phyloP scores from a whole-genome alignment of 2,797 vertebrate genomes.

The Periophthalmus magnuspinnatus region DNA sequence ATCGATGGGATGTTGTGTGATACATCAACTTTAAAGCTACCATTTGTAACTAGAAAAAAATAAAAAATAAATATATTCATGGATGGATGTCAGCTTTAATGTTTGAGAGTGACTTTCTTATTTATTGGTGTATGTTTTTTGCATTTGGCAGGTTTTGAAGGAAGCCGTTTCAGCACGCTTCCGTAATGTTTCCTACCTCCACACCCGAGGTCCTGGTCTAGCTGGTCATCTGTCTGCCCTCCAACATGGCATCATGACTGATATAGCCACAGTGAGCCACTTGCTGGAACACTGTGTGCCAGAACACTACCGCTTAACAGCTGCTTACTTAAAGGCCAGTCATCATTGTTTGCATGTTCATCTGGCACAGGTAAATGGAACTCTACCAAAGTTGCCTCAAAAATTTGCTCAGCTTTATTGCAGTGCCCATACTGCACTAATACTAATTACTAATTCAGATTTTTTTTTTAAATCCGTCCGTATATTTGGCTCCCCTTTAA shows the following conservation, averaged over 20 bases:
- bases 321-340: slow-evolving; percentile 80
- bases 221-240: slow-evolving; percentile 84
- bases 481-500: too few relatives aligned
- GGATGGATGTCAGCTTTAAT: too few relatives aligned
- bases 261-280: slow-evolving; percentile 85
- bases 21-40: background rate
- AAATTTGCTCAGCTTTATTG: background rate
- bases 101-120: background rate
- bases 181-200: slow-evolving; percentile 76
- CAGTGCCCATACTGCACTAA: too few relatives aligned
- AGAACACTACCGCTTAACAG: slow-evolving; percentile 83
- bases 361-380: slow-evolving; percentile 78
- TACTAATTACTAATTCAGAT: too few relatives aligned
- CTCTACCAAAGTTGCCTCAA: background rate
- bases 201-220: slow-evolving; percentile 77
- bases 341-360: slow-evolving; percentile 83
- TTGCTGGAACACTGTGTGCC: slow-evolving; percentile 92
- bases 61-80: too few relatives aligned
- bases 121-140: background rate
- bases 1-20: too few relatives aligned
- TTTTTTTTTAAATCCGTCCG: too few relatives aligned
- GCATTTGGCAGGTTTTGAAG: slow-evolving; percentile 69
- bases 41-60: too few relatives aligned
- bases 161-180: slow-evolving; percentile 75
- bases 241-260: slow-evolving; percentile 82